Evolutionary conservation across 2,797 vertebrate genomes (phyloP), one percentile per base, ranked within the genome.

Genomic region (Neoniphon sammara): DNA sequence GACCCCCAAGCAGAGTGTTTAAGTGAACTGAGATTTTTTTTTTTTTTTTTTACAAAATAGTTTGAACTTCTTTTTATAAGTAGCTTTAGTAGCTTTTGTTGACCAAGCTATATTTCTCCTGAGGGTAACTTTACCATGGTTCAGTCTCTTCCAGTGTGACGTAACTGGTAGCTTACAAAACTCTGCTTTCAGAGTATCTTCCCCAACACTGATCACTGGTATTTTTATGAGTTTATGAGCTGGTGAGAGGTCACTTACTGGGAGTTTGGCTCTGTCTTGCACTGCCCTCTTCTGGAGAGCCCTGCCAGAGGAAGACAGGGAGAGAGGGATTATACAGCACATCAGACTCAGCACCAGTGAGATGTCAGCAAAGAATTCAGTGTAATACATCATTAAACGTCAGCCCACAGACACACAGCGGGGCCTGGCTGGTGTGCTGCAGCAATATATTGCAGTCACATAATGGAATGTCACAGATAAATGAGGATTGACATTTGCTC

Each of bases 251-350:
- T 4, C 30, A 92, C 93, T 94, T 80, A 95, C 93, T 76, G 58
- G 75, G 78, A n/a, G 85, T 73, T 54, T 83, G 30, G 66, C 83
- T 86, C 39, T 72, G 84, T 73, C 63, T 82, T 62, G 78, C 64
- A 85, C 88, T 83, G 93, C 94, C 93, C 94, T 87, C 94, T 93
- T 63, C 89, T 94, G 94, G 94, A 93, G 87, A 93, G 93, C 92
- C 89, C 94, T 95, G 85, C 30, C 55, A 6, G 5, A 73, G 53
- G 83, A 72, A 56, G 57, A 83, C 54, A 88, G 20, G 3, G 31
- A 80, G 5, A 68, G 18, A 55, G 31, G 36, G 14, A 54, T 54
- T 54, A 12, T 15, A 34, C 30, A 42, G n/a, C 36, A 44, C n/a
- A 39, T 42, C 36, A 61, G 10, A 23, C 18, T 60, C 6, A 27